Evolutionary conservation across 2,888 invertebrate species (phyloP), one percentile per base, ranked within the genome.

Genomic region (Lepidocyrtinus sp.): DNA sequence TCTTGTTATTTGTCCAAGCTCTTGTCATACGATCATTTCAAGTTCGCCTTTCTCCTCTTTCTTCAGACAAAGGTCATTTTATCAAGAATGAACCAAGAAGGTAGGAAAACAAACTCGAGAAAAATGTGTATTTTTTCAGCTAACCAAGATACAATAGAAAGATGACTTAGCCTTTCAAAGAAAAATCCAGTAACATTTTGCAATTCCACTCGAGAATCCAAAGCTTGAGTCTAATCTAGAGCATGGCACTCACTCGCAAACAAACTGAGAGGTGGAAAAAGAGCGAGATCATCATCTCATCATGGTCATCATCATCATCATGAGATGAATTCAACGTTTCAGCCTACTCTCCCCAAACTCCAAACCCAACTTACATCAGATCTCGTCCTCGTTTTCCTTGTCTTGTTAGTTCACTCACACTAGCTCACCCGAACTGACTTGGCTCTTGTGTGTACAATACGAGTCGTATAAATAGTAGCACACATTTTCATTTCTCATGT

Each of bases 341-440:
- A n/a, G n/a, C n/a, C n/a, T n/a, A n/a, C n/a, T n/a, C n/a, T n/a
- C n/a, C n/a, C n/a, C n/a, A n/a, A n/a, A n/a, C n/a, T n/a, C n/a
- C n/a, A n/a, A n/a, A n/a, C n/a, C n/a, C n/a, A n/a, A n/a, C n/a
- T 9, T 17, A 55, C 17, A 12, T 55, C 7, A 55, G n/a, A 55
- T 55, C 55, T 55, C 55, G n/a, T 55, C 55, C 55, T 55, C 55
- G 55, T 55, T 55, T 55, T n/a, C n/a, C 55, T 55, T 12, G 55
- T 5, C 55, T 55, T 55, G 55, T 55, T 55, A 55, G 55, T 55
- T 55, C 15, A 55, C 9, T 55, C 9, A 5, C 55, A 55, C n/a
- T 9, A 17, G 55, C 55, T 15, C 55, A 55, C 55, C 9, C 5
- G 55, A n/a, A 5, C n/a, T n/a, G 55, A 55, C 55, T 55, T n/a